Evolutionary conservation across 2,113 vertebrate genomes (phyloP).

Genomic region (Cyprinus carpio): DNA sequence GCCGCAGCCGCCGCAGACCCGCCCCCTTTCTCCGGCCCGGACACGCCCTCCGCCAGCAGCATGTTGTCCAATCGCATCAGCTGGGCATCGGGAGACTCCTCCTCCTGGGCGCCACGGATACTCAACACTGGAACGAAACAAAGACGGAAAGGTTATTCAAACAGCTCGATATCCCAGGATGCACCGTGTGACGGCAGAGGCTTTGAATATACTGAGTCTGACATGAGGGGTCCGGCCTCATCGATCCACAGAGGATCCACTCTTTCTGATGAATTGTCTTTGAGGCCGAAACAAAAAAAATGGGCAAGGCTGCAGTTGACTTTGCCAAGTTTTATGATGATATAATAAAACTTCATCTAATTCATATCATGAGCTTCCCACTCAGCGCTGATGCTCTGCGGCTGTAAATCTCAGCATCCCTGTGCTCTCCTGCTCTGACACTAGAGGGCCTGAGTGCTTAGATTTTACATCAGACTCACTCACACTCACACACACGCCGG

Average conservation of each 20-base stretch:
- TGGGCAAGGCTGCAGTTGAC: constrained; percentile 20
- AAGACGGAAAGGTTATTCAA: constrained; percentile 56
- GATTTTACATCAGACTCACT: neutral
- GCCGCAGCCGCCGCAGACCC: no score
- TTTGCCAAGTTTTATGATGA: constrained; percentile 41
- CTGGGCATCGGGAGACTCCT: constrained; percentile 94
- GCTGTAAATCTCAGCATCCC: constrained; percentile 23
- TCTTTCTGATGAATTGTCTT: constrained; percentile 13
- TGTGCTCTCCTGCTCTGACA: constrained; percentile 38
- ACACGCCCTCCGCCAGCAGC: constrained; percentile 94
- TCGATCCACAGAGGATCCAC: constrained; percentile 14
- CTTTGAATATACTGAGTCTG: neutral
- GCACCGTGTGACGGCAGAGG: constrained; percentile 57
- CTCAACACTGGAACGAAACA: constrained; percentile 85
- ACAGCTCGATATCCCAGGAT: constrained; percentile 54
- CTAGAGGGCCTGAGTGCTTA: constrained; percentile 58
- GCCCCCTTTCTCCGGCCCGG: constrained; percentile 90
- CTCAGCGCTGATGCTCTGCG: constrained; percentile 19
- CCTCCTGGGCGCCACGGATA: constrained; percentile 95
- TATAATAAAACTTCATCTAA: constrained; percentile 38
- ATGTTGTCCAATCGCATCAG: constrained; percentile 99
- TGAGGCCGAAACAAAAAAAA: constrained; percentile 12
- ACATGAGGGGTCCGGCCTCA: neutral
- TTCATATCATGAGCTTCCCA: constrained; percentile 48
- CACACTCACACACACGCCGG: no score